Conservation (phyloP, 2,113 vertebrate species). For the Salvelinus fontinalis region DNA sequence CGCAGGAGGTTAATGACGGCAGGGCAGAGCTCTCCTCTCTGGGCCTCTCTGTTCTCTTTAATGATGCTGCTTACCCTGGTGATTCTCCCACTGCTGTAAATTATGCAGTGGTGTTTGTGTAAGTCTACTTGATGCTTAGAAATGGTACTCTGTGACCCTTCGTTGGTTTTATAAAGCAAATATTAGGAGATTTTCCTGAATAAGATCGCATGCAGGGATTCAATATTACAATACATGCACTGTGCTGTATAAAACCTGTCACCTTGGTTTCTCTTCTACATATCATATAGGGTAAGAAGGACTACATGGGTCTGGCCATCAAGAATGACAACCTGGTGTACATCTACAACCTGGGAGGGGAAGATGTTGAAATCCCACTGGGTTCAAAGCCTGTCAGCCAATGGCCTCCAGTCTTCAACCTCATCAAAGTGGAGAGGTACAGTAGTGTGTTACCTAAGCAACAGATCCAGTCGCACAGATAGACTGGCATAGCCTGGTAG, state of each 20-base stretch:
- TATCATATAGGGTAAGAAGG: constrained; percentile 80
- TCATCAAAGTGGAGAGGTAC: constrained; percentile 94
- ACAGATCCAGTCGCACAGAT: background rate
- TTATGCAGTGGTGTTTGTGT: constrained; percentile 16
- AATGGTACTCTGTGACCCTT: background rate
- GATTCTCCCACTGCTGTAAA: constrained; percentile 33
- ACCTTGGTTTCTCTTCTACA: constrained; percentile 4
- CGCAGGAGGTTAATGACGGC: constrained; percentile 14
- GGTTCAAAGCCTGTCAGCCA: constrained; percentile 93
- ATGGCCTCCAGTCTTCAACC: constrained; percentile 94
- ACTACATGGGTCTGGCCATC: constrained; percentile 93
- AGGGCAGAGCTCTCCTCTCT: constrained; percentile 21
- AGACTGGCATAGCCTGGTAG: no score
- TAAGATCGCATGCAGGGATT: background rate
- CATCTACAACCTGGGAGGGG: constrained; percentile 87
- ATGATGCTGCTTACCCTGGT: constrained; percentile 19
- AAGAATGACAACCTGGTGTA: constrained; percentile 95
- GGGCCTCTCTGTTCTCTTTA: constrained; percentile 35
- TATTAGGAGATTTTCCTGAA: background rate
- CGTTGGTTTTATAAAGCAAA: background rate
- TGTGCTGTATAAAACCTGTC: background rate
- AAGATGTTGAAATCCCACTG: constrained; percentile 90
- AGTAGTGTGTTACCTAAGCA: no score
- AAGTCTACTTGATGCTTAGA: background rate
- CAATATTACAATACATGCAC: background rate